Evolutionary conservation across 1,140 invertebrate genomes (phyloP).

Genomic region (Paraescarpia echinospica): DNA sequence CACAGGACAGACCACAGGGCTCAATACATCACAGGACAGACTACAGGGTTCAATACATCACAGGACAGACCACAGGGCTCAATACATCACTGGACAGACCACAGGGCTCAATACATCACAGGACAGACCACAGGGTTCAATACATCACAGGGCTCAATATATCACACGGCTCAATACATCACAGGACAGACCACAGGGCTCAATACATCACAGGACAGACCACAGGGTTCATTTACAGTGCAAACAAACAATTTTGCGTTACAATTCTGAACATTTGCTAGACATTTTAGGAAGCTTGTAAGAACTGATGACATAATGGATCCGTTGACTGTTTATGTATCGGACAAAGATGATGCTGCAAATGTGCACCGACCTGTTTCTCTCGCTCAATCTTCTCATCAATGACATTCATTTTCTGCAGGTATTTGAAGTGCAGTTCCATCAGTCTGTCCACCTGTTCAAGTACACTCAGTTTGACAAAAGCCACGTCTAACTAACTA

Average conservation of each 20-base stretch:
- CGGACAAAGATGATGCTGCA: neutral
- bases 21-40: neutral
- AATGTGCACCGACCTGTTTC: conserved; percentile 49
- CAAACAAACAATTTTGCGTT: neutral
- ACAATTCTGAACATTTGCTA: too few species aligned
- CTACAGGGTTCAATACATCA: neutral
- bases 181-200: too few species aligned
- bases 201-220: too few species aligned
- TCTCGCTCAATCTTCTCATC: conserved; percentile 75
- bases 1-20: neutral
- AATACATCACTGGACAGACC: neutral
- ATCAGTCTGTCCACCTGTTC: conserved; percentile 82
- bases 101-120: neutral
- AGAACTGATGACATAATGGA: too few species aligned
- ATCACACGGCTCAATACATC: too few species aligned
- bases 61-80: neutral
- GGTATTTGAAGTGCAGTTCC: conserved; percentile 96
- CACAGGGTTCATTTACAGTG: too few species aligned
- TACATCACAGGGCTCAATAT: too few species aligned
- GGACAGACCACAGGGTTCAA: too few species aligned
- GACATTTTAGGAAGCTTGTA: too few species aligned
- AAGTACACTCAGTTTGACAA: neutral
- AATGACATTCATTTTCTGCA: conserved; percentile 87
- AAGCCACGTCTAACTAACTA: too few species aligned
- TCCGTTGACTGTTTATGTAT: too few species aligned